phyloP scores from a whole-genome alignment of 2,888 invertebrate species.

The Drepana falcataria region DNA sequence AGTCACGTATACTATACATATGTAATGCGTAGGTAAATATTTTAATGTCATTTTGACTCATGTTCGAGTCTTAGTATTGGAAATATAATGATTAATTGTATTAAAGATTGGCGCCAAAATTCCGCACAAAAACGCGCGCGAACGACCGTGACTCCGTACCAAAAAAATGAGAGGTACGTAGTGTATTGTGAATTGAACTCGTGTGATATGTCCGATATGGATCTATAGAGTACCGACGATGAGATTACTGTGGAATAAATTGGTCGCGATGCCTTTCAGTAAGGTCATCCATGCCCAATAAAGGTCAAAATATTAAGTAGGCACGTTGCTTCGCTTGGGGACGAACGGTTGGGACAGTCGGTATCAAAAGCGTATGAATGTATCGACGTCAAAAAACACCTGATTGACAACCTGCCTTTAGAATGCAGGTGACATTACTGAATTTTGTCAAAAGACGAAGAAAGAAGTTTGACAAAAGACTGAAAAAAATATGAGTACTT shows the following conservation, averaged over 20 bases:
- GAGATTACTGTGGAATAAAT: conserved; percentile 15
- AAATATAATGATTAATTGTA: conserved; percentile 41
- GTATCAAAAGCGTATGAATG: too few relatives aligned
- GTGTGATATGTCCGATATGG: conserved; percentile 9
- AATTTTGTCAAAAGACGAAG: too few relatives aligned
- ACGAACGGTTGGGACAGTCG: too few relatives aligned
- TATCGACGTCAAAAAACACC: too few relatives aligned
- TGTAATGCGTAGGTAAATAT: conserved; percentile 11
- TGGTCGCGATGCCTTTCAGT: conserved; percentile 28
- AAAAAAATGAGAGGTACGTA: conserved; percentile 35
- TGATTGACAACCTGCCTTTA: too few relatives aligned
- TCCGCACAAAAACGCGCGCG: conserved; percentile 64
- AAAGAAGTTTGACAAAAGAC: too few relatives aligned
- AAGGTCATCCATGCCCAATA: conserved; percentile 26
- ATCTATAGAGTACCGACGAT: conserved; percentile 12
- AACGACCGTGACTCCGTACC: conserved; percentile 65
- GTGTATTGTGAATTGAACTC: conserved; percentile 27
- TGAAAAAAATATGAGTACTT: too few relatives aligned
- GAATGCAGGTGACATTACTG: too few relatives aligned
- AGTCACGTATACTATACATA: conserved; percentile 21
- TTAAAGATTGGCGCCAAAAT: conserved; percentile 70
- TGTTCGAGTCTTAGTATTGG: not conserved
- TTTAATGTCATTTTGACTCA: conserved; percentile 3
- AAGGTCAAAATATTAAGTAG: conserved; percentile 17
- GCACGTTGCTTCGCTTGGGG: too few relatives aligned